Base-by-base conservation (phyloP, 1,140 invertebrate genomes). In the Lerema accius region DNA sequence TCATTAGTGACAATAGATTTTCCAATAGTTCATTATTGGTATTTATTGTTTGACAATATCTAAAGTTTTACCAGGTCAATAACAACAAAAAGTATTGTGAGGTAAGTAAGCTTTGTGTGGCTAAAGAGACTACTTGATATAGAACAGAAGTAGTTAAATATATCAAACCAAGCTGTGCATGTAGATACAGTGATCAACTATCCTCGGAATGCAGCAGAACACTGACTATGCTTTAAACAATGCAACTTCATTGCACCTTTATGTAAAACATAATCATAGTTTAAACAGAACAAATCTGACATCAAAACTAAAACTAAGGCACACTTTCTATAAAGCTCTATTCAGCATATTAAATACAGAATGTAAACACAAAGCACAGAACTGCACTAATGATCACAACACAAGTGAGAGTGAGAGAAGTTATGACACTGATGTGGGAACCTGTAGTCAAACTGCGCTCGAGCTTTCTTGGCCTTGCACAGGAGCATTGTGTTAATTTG, bases 401-500 rank as follows among this genome's bases (percentile, higher is more conserved):
- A 87, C 83, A 86, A 80, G 80, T 84, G 84, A 75, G 68, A 80
- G 80, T 84, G 84, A 75, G 68, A 77, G 63, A 82, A 78, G 73
- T 67, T 86, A 89, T 78, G 80, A 79, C 84, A 81, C 79, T 75
- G 76, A 84, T 82, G 53, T 75, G 60, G 79, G 78, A 91, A 94
- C 93, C 92, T 94, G 91, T 94, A 94, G 83, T 94, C 94, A 90
- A 92, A 94, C 69, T 94, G 92, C 77, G 92, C 92, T 81, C 92
- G 91, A 75, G 93, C 93, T 82, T 93, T 93, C 86, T 93, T 94
- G 87, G 91, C 93, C 89, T 94, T 94, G 73, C 93, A 91, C 73
- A 93, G 84, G 69, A 93, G 82, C 85, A 92, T 86, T 67, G 93
- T 90, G 86, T 91, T 95, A 73, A 95, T 93, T 91, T 95, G 95